Evolutionary conservation across 2,113 vertebrate species (phyloP), one percentile per base, ranked within the genome.

Genomic region (Propithecus coquereli): DNA sequence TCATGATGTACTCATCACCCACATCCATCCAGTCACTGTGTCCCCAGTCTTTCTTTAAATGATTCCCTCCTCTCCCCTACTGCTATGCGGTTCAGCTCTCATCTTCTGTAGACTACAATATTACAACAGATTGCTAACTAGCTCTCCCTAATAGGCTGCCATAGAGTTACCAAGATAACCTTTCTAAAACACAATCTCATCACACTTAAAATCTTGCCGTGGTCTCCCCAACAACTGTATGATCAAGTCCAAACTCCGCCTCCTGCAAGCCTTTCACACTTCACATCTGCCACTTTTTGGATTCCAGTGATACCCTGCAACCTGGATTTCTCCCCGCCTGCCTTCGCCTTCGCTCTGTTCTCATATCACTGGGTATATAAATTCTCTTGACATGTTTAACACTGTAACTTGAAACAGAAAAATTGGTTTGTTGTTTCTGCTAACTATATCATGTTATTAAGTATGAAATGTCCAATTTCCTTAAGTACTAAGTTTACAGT

Each of bases 371-470:
- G 18, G 74, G 73, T 5, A 3, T 10, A 68, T 76, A 57, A 96
- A 50, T 50, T 71, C 45, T 37, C 43, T 76, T 63, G 73, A 90
- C 59, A n/a, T 50, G 59, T 61, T 87, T 86, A 87, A 89, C 7
- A 80, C 59, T 91, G 6, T 57, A 25, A 95, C 70, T 12, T 79
- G 66, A 97, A 90, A 22, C n/a, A 90, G 45, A 68, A 95, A 97
- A 93, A 52, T 43, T 20, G 70, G 32, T 77, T 22, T 91, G 52
- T 50, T 82, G 25, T 81, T 90, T 83, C 54, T 85, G 6, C 32
- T 92, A 91, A 93, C 87, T 45, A 70, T 50, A 50, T 57, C 20
- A 57, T n/a, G n/a, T n/a, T 18, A 57, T 57, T 57, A 57, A 57
- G 20, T 57, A 57, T 57, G 18, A 57, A 57, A 57, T 57, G 54